A percentile compares a stretch with the other conserved stretches of the same genome.
These are phyloP conservation scores for Scrobipalpa atriplicella DNA, from an alignment of 2,888 invertebrate species.

Conservation along the genomic window DNA sequence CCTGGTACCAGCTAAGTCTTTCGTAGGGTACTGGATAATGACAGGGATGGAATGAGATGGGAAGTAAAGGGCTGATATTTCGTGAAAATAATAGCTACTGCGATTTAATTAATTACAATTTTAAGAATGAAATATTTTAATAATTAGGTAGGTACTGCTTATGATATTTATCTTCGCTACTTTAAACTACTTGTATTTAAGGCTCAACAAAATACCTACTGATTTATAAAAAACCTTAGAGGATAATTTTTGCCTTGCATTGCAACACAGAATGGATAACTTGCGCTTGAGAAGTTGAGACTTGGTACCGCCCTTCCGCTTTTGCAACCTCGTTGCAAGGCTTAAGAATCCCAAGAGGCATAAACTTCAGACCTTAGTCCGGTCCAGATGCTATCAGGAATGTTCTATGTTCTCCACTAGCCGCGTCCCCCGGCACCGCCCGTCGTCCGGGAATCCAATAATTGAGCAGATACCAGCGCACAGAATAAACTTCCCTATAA, in stretches of 20 bases:
- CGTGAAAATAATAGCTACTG: neutral
- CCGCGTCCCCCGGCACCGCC: neutral
- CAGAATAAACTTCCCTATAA: slow-evolving; percentile 9
- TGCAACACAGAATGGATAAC: no score
- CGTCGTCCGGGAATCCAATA: slow-evolving; percentile 13
- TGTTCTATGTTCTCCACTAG: slow-evolving; percentile 3
- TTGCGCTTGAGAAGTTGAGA: neutral
- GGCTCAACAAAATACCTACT: no score
- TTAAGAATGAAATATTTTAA: no score
- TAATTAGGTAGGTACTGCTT: no score
- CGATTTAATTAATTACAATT: no score
- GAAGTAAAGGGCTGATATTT: neutral
- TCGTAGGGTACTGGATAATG: slow-evolving; percentile 10
- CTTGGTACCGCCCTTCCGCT: neutral
- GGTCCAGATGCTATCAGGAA: neutral
- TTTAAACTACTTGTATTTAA: no score
- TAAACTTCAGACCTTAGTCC: neutral
- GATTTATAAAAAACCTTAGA: no score
- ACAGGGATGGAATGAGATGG: slow-evolving; percentile 16
- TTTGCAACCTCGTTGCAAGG: neutral
- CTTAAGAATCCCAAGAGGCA: neutral
- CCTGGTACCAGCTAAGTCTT: slow-evolving; percentile 21
- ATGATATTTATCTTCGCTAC: no score
- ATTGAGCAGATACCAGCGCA: slow-evolving; percentile 17
- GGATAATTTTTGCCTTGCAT: no score